Evolutionary conservation across 37 sponge, comb jelly and placozoan genomes (phyloP), one percentile per base, ranked within the genome.

Genomic region (Tethya wilhelma): DNA sequence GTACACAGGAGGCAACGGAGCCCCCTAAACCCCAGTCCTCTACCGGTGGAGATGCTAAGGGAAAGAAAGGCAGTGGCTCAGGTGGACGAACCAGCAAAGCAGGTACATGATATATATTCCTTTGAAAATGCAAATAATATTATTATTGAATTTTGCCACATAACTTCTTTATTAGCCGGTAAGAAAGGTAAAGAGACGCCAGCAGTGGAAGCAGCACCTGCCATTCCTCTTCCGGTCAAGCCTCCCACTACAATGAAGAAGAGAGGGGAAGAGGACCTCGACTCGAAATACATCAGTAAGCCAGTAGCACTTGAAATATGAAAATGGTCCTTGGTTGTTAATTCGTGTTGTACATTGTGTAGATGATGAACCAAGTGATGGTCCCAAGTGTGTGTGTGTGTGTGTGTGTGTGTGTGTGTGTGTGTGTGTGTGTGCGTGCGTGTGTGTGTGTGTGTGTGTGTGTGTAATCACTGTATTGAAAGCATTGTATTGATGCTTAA

Each of bases 291-390:
- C 32, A 83, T 94, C 19, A 84, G 94, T 93, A 14, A 77, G 79
- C 5, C 12, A 68, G 11, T 38, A 37, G 14, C 17, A n/a, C n/a
- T n/a, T n/a, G n/a, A n/a, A n/a, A n/a, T n/a, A n/a, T n/a, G n/a
- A n/a, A n/a, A n/a, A n/a, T n/a, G n/a, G n/a, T n/a, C n/a, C n/a
- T n/a, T n/a, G n/a, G n/a, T n/a, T n/a, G n/a, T n/a, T n/a, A n/a
- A n/a, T n/a, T n/a, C n/a, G n/a, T n/a, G n/a, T n/a, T n/a, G n/a
- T n/a, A n/a, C 4, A 2, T 30, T 33, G 7, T 55, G 53, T 46
- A 88, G 94, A 90, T 87, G 94, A 94, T 82, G 94, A 94, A 70
- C 94, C 94, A 46, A 75, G 58, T 25, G 76, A 72, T 82, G 94
- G 94, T 30, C 94, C 94, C 36, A 70, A 58, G 49, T 78, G 64